phyloP scores from a whole-genome alignment of 1,140 invertebrate genomes.

The Matsumurasca onukii region DNA sequence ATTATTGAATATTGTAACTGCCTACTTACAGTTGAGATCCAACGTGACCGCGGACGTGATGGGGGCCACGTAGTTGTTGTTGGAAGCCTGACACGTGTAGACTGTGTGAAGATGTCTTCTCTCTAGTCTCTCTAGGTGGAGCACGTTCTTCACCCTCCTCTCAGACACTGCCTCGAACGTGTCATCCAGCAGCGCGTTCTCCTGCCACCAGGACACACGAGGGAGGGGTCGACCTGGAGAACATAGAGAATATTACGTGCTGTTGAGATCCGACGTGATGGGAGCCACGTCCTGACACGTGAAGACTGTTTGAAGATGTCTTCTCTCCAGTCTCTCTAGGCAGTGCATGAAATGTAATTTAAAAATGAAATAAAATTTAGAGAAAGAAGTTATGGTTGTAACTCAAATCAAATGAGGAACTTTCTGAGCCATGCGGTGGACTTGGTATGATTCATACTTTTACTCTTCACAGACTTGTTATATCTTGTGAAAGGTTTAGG shows the following conservation, averaged over 20 bases:
- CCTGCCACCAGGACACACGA: constrained; percentile 76
- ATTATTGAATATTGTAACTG: too few species aligned
- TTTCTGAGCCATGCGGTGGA: too few species aligned
- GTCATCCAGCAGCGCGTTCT: constrained; percentile 68
- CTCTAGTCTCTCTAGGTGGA: constrained; percentile 63
- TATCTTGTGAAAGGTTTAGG: too few species aligned
- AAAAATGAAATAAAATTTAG: too few species aligned
- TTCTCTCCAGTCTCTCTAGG: constrained; percentile 62
- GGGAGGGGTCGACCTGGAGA: constrained; percentile 69
- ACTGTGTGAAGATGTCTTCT: constrained; percentile 66
- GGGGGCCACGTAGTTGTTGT: constrained; percentile 73
- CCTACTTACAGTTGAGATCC: constrained; percentile 79
- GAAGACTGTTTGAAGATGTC: constrained; percentile 65
- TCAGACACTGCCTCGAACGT: constrained; percentile 61
- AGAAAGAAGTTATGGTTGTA: too few species aligned
- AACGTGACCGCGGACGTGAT: constrained; percentile 71
- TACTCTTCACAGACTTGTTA: too few species aligned
- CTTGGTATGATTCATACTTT: too few species aligned
- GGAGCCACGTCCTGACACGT: constrained; percentile 75
- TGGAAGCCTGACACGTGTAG: constrained; percentile 73
- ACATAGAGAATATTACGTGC: too few species aligned
- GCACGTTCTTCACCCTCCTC: constrained; percentile 64
- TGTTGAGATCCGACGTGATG: constrained; percentile 75
- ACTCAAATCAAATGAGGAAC: too few species aligned
- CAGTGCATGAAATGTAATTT: too few species aligned